phyloP scores from a whole-genome alignment of 92 coral and sea anemone species.

The Umimayanthus chanpuru region DNA sequence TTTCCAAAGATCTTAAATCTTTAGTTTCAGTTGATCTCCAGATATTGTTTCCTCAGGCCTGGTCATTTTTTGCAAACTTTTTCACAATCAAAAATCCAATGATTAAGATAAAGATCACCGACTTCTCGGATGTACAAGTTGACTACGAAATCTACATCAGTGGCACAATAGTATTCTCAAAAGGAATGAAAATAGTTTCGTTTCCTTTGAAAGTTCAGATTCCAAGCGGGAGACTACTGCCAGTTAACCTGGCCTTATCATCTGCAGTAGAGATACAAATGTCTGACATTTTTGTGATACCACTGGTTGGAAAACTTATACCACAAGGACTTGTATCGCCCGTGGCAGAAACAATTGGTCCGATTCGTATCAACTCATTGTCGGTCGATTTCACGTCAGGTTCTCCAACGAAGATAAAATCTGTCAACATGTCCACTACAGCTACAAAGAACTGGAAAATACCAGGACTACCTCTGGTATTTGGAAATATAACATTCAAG shows the following conservation, averaged over 20 bases:
- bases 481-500: slow-evolving; percentile 51
- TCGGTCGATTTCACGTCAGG: slow-evolving; percentile 35
- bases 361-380: slow-evolving; percentile 47
- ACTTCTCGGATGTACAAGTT: slow-evolving; percentile 46
- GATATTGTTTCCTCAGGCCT: slow-evolving; percentile 28
- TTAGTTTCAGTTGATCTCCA: slow-evolving; percentile 41
- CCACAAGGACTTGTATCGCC: slow-evolving; percentile 51
- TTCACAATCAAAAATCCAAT: slow-evolving; percentile 49
- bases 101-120: slow-evolving; percentile 42
- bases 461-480: slow-evolving; percentile 43
- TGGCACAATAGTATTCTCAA: slow-evolving; percentile 35
- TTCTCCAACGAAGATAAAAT: slow-evolving; percentile 11
- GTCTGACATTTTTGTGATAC: slow-evolving; percentile 53
- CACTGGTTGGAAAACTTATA: slow-evolving; percentile 57
- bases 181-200: slow-evolving; percentile 12
- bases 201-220: slow-evolving; percentile 55
- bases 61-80: slow-evolving; percentile 57
- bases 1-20: slow-evolving; percentile 48
- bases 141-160: slow-evolving; percentile 49
- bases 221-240: slow-evolving; percentile 31
- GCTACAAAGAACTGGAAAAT: slow-evolving; percentile 48
- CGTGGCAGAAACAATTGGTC: slow-evolving; percentile 54
- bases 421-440: slow-evolving; percentile 49
- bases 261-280: slow-evolving; percentile 47
- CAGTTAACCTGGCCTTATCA: slow-evolving; percentile 40